Conservation (phyloP, 1,140 invertebrate genomes). For the Lepidotrigona ventralis region DNA sequence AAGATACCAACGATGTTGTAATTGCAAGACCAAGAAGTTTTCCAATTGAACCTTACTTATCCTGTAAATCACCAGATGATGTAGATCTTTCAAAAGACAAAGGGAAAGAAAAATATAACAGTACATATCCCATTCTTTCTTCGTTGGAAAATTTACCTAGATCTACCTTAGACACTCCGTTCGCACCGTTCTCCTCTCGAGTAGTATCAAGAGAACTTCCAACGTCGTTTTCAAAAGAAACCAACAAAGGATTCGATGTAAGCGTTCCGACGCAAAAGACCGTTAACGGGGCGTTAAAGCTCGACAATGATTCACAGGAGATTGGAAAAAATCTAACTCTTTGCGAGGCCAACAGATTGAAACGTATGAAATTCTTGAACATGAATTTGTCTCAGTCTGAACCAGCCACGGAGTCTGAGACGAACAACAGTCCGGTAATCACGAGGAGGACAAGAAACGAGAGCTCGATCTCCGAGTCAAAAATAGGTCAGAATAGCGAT, state of each 20-base stretch:
- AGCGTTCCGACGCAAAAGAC: background rate
- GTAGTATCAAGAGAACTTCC: background rate
- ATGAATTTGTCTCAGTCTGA: slow-evolving; percentile 35
- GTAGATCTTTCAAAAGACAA: background rate
- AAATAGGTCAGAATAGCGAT: slow-evolving; percentile 8
- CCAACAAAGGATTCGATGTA: background rate
- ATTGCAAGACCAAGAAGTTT: slow-evolving; percentile 8
- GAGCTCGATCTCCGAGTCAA: background rate
- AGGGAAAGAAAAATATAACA: background rate
- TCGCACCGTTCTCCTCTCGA: background rate
- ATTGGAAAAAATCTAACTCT: slow-evolving; percentile 1
- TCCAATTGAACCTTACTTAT: background rate
- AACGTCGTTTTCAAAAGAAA: background rate
- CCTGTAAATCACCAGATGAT: background rate
- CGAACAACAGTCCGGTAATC: background rate
- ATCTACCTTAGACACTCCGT: slow-evolving; percentile 5
- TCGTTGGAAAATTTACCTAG: slow-evolving; percentile 34
- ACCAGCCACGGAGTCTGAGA: background rate
- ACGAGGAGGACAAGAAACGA: background rate
- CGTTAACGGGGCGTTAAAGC: background rate
- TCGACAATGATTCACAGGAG: background rate
- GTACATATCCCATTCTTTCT: slow-evolving; percentile 34
- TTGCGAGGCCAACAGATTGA: slow-evolving; percentile 45
- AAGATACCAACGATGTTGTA: background rate
- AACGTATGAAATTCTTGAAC: slow-evolving; percentile 52